Evolutionary conservation across 2,888 invertebrate species (phyloP), one percentile per base, ranked within the genome.

Genomic region (Sericinus montela): DNA sequence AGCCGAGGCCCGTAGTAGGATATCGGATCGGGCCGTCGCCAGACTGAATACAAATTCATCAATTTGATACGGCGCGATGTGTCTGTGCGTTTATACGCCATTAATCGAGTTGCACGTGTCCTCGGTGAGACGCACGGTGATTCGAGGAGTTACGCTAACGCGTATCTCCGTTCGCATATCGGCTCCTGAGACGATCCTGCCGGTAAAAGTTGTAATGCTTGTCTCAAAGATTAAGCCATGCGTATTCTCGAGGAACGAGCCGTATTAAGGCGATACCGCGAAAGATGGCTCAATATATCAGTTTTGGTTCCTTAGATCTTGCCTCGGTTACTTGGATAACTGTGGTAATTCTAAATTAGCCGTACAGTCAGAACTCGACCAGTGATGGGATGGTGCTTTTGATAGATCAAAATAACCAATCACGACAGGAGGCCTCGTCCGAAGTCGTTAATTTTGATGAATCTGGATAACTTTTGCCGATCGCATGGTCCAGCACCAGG

Each of bases 311-410:
- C 19, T 19, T 19, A 19, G 19, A 19, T 19, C 19, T 19, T 19
- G 5, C 19, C 19, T 19, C 69, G 67, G 71, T 71, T 85, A 86
- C 83, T 82, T 86, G 90, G 90, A 63, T 65, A 63, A 90, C 90
- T 90, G 91, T 91, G 90, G 90, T 85, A 91, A 91, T 91, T 91
- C 90, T 90, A 19, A 91, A 91, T 91, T 91, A 91, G 91, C 91
- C 91, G 90, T 91, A 91, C 90, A 83, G 83, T 80, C 81, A 62
- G 60, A 66, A 63, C 66, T 62, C 19, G 74, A 78, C 81, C 81
- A 75, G 75, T 73, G 75, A 79, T 77, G 81, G 75, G 67, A 77
- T 65, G 74, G 5, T 78, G 73, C 89, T 86, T 81, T 62, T 65
- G 61, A 60, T 63, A 62, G 60, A 59, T 58, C 55, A 19, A 19